These are phyloP conservation scores for Cephus nigrinus DNA, from an alignment of 2,888 invertebrate genomes.

Conservation along the genomic window DNA sequence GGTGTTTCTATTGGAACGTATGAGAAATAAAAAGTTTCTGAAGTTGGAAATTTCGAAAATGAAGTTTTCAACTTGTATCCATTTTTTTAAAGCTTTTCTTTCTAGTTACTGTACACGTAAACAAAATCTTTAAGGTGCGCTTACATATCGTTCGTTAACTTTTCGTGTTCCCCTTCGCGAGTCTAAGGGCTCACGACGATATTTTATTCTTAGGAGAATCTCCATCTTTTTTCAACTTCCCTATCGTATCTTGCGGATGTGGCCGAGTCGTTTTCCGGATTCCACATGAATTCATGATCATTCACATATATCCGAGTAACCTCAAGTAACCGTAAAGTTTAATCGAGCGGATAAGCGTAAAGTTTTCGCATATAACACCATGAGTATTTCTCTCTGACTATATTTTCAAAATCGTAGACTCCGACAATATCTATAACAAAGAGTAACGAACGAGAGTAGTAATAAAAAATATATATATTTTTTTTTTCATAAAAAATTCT, in stretches of 20 bases:
- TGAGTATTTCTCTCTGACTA: background rate
- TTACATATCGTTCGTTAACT: background rate
- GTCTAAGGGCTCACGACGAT: background rate
- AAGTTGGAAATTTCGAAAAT: no score
- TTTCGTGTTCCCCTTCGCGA: background rate
- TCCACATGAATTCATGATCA: background rate
- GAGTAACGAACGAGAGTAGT: background rate
- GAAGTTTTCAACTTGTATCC: no score
- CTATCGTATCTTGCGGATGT: background rate
- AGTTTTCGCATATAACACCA: background rate
- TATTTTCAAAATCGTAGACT: background rate
- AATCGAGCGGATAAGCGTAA: background rate
- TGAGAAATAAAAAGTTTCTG: background rate
- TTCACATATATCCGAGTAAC: background rate
- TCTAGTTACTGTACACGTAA: no score
- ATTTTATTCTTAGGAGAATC: background rate
- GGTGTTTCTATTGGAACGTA: conserved; percentile 1
- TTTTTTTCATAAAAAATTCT: background rate
- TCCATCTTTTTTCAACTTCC: background rate
- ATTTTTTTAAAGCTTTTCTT: no score
- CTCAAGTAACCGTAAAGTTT: background rate
- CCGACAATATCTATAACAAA: no score
- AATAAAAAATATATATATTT: background rate
- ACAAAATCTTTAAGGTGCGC: no score
- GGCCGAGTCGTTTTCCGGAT: background rate